A percentile compares a stretch with the other conserved stretches of the same genome.
Evolutionary conservation across 2,888 invertebrate genomes (phyloP).

Genomic region (Mylabris sibirica): DNA sequence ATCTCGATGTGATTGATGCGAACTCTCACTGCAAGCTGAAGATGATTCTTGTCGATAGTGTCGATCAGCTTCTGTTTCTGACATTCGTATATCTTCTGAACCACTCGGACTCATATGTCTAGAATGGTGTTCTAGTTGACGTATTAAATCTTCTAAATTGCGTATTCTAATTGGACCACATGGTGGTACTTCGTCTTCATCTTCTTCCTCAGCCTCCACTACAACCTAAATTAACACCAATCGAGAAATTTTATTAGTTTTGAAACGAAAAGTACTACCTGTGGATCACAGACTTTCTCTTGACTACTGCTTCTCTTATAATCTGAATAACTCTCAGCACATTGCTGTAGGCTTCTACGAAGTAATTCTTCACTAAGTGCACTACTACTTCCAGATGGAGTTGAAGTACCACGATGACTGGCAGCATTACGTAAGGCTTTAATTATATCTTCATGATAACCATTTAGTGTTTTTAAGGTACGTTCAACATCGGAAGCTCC

Average conservation of each 20-base stretch:
- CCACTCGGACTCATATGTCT: slow-evolving; percentile 91
- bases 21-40: slow-evolving; percentile 76
- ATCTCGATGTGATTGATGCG: slow-evolving; percentile 80
- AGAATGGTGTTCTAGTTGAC: slow-evolving; percentile 88
- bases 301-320: slow-evolving; percentile 71
- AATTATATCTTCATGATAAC: slow-evolving; percentile 91
- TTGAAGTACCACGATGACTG: slow-evolving; percentile 67
- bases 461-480: slow-evolving; percentile 87
- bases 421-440: slow-evolving; percentile 89
- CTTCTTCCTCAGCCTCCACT: slow-evolving; percentile 67
- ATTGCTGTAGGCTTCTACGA: slow-evolving; percentile 73
- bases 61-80: slow-evolving; percentile 88
- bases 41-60: slow-evolving; percentile 75
- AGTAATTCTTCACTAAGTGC: slow-evolving; percentile 74
- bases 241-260: background rate
- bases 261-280: slow-evolving; percentile 56
- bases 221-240: slow-evolving; percentile 48
- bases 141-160: slow-evolving; percentile 88
- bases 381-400: slow-evolving; percentile 71
- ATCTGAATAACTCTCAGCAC: slow-evolving; percentile 66
- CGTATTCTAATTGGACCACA: slow-evolving; percentile 88
- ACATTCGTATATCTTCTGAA: slow-evolving; percentile 88
- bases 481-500: slow-evolving; percentile 82
- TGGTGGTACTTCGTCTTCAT: slow-evolving; percentile 79
- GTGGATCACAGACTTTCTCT: slow-evolving; percentile 79